Base-by-base conservation (phyloP, 30 jellyfish, hydroid and myxozoan species). In the Cassiopea xamachana region DNA sequence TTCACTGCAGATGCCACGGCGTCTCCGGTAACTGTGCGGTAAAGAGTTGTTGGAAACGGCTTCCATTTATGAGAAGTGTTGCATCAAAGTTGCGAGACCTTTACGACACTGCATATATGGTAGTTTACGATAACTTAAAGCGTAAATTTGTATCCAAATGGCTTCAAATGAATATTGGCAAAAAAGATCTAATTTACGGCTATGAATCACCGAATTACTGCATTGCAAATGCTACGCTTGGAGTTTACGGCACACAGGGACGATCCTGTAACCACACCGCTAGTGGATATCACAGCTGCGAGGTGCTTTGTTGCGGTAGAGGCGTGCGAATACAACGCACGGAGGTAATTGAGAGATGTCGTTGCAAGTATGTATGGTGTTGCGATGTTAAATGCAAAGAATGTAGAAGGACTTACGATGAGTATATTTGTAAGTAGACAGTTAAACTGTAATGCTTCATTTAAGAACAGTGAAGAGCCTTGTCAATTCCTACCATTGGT, bases 1-100 rank as follows among this genome's bases (percentile, higher is more conserved):
- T 92, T 15, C 95, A 85, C 44, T 92, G 98, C 68, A 96, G 98
- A 46, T 92, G 98, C 77, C 98, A 92, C 59, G 98, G 98, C 46
- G 95, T 87, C 44, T 92, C 98, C n/a, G 98, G 95, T 14, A 78
- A 92, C 75, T 92, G 98, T 67, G 95, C 98, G 5, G 96, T 85
- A 46, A 86, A 81, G 58, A 92, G 90, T 50, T 92, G 98, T 48
- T 92, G 98, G 98, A 92, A 86, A 73, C 81, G 93, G 60, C 49
- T 92, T 1, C 98, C 98, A 43, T 80, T 69, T 60, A 58, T 92
- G 89, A 73, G 82, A 45, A 82, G 48, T 5, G 81, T 82, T 51
- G 86, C 95, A 2, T 16, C 77, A 13, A 83, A 81, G 48, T 84
- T 92, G 10, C 85, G 81, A 16, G 64, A n/a, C 69, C 80, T 62